Evolutionary conservation across 53 echinoderm and acorn worm genomes (phyloP).

Genomic region (Apostichopus leukothele): DNA sequence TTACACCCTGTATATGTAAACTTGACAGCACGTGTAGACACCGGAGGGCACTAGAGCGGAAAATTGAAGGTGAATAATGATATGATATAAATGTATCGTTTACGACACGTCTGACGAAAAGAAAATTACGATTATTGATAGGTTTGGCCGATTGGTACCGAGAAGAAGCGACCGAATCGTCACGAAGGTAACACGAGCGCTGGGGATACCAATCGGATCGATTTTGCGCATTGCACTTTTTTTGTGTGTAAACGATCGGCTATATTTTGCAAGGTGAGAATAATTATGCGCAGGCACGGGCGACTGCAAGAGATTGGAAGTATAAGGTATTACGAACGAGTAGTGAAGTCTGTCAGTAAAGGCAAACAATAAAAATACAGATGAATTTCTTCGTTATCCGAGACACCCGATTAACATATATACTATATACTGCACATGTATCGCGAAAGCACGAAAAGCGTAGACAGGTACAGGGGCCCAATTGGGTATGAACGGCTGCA

Average conservation of each 20-base stretch:
- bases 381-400: too few relatives aligned
- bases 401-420: too few relatives aligned
- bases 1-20: conserved; percentile 44
- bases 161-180: not conserved
- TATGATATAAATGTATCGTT: conserved; percentile 49
- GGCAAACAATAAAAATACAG: too few relatives aligned
- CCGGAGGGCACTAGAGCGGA: conserved; percentile 25
- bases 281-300: too few relatives aligned
- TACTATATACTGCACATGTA: too few relatives aligned
- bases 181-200: not conserved
- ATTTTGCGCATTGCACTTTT: not conserved
- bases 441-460: too few relatives aligned
- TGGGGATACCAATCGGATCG: not conserved
- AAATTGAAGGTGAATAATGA: conserved; percentile 46
- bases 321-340: too few relatives aligned
- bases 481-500: too few relatives aligned
- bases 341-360: too few relatives aligned
- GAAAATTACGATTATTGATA: conserved; percentile 44
- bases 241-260: not conserved
- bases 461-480: too few relatives aligned
- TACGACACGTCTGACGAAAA: conserved; percentile 25
- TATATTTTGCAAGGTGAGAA: too few relatives aligned
- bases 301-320: too few relatives aligned
- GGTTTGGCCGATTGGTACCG: conserved; percentile 4
- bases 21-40: conserved; percentile 25